Evolutionary conservation across 2,888 invertebrate species (phyloP).

Genomic region (Diabrotica balteata): DNA sequence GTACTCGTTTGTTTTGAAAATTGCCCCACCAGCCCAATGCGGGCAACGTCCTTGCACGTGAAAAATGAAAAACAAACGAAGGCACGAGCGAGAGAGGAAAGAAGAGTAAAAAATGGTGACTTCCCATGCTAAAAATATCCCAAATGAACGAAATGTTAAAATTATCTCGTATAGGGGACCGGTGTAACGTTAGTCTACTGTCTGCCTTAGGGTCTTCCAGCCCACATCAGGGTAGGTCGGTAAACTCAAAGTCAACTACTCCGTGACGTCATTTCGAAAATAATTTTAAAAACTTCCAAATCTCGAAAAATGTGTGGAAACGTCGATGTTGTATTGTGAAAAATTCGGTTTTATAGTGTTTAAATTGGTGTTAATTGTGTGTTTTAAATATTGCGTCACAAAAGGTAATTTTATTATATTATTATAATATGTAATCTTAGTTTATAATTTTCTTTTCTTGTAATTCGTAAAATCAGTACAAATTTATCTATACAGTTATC

Average conservation of each 20-base stretch:
- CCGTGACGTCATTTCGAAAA: constrained; percentile 12
- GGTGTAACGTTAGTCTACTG: constrained; percentile 33
- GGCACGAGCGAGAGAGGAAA: constrained; percentile 30
- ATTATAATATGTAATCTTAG: neutral
- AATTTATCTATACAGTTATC: too few species aligned
- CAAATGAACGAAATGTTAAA: constrained; percentile 54
- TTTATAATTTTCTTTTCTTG: too few species aligned
- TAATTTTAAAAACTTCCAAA: constrained; percentile 1
- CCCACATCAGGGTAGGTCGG: constrained; percentile 40
- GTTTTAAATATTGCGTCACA: neutral
- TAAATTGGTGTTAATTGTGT: constrained; percentile 5
- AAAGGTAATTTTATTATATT: neutral
- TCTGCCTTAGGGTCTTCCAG: constrained; percentile 38
- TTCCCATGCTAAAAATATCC: constrained; percentile 57
- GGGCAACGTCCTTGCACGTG: constrained; percentile 24
- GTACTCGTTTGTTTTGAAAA: too few species aligned
- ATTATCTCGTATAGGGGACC: constrained; percentile 48
- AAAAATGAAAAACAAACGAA: constrained; percentile 39
- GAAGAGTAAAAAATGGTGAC: constrained; percentile 51
- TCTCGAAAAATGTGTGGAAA: neutral
- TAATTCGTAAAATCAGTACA: too few species aligned
- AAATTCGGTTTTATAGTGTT: constrained; percentile 1
- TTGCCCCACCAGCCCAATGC: constrained; percentile 14
- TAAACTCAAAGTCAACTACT: constrained; percentile 45
- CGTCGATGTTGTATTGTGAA: neutral